phyloP scores from a whole-genome alignment of 2,888 invertebrate species.

The Archips crataeganus region DNA sequence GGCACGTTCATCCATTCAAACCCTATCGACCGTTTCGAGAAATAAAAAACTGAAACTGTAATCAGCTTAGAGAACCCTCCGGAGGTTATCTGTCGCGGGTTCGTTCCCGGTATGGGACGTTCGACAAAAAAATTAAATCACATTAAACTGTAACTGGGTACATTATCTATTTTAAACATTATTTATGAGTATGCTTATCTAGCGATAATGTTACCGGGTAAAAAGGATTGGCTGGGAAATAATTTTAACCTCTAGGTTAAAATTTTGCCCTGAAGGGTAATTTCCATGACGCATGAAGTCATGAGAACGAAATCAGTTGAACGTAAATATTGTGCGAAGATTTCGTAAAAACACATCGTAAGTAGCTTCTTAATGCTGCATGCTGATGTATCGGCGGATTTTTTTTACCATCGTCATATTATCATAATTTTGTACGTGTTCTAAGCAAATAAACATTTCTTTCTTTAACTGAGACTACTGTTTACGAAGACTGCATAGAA shows the following conservation, averaged over 20 bases:
- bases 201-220: conserved; percentile 12
- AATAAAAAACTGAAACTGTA: conserved; percentile 54
- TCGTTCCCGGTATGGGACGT: conserved; percentile 47
- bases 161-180: conserved; percentile 40
- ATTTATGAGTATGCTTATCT: conserved; percentile 39
- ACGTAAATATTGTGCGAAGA: not conserved
- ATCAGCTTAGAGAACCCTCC: conserved; percentile 57
- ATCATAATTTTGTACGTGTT: too few relatives aligned
- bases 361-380: too few relatives aligned
- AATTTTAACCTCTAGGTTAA: conserved; percentile 4
- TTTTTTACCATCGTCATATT: too few relatives aligned
- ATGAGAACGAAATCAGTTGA: not conserved
- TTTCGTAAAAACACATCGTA: not conserved
- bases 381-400: too few relatives aligned
- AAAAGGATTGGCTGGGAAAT: not conserved
- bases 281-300: not conserved
- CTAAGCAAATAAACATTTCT: too few relatives aligned
- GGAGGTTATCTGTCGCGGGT: conserved; percentile 56
- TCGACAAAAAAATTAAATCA: conserved; percentile 45
- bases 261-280: not conserved
- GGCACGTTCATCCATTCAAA: conserved; percentile 34
- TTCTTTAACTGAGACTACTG: too few relatives aligned
- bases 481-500: too few relatives aligned
- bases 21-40: conserved; percentile 37
- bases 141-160: conserved; percentile 35